Evolutionary conservation across 2,113 vertebrate genomes (phyloP).

Genomic region (Melanostigma gelatinosum): DNA sequence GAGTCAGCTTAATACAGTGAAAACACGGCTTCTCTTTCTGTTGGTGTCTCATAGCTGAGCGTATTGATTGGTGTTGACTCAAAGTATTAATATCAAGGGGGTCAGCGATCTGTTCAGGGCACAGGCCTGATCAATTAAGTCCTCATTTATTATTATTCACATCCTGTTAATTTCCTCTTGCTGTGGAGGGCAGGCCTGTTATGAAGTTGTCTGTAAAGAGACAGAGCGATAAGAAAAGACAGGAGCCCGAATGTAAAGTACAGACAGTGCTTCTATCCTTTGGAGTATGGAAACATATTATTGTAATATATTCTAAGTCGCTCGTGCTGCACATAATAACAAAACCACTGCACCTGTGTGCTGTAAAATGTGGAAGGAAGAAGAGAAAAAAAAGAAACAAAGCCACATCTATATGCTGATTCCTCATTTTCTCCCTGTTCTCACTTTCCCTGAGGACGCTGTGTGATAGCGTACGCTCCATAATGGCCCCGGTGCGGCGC

Average conservation of each 20-base stretch:
- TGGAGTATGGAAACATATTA: slow-evolving; percentile 40
- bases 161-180: slow-evolving; percentile 54
- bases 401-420: slow-evolving; percentile 70
- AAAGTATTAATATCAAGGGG: slow-evolving; percentile 68
- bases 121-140: slow-evolving; percentile 71
- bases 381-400: slow-evolving; percentile 37
- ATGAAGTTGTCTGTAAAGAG: slow-evolving; percentile 33
- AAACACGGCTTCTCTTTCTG: slow-evolving; percentile 37
- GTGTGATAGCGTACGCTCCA: slow-evolving; percentile 48
- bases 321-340: slow-evolving; percentile 34
- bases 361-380: slow-evolving; percentile 23
- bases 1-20: slow-evolving; percentile 9
- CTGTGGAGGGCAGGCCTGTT: slow-evolving; percentile 32
- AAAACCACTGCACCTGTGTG: slow-evolving; percentile 45
- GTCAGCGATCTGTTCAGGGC: slow-evolving; percentile 48
- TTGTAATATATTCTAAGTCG: slow-evolving; percentile 51
- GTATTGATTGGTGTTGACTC: slow-evolving; percentile 35
- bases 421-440: slow-evolving; percentile 56
- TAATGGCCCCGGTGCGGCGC: slow-evolving; percentile 50
- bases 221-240: slow-evolving; percentile 3
- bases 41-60: slow-evolving; percentile 33
- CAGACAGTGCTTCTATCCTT: slow-evolving; percentile 16
- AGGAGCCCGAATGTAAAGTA: slow-evolving; percentile 12
- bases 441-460: slow-evolving; percentile 54
- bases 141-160: slow-evolving; percentile 76